Base-by-base conservation (phyloP, 2,797 vertebrate genomes). In the Rhynchotus rufescens region DNA sequence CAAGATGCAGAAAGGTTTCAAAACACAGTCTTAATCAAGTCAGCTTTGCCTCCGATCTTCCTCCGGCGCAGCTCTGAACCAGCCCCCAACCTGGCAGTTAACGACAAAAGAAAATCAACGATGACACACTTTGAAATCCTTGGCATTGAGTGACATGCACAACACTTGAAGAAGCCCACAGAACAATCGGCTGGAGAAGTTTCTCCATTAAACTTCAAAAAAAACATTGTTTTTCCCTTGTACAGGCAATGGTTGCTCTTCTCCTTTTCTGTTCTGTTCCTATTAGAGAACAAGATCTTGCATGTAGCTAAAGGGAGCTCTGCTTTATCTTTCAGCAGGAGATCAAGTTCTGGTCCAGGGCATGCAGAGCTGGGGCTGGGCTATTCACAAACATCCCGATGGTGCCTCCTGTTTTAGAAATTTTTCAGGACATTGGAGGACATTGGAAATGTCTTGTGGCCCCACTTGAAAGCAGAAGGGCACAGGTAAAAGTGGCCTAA, bases 1-100 rank as follows among this genome's bases (percentile, higher is more conserved):
- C 64, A 38, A 72, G 71, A 80, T 25, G 30, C 79, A 90, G 86
- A 13, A 61, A 80, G 62, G 59, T 66, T 88, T 84, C 67, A 44
- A 65, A 77, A 15, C 42, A 4, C 4, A 2, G 49, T 14, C 25
- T 84, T 84, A 65, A 87, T 88, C 71, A 34, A 72, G 47, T 21
- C 88, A 61, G 54, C 59, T 45, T 67, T 86, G 84, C 64, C 51
- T 26, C 38, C 26, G 0, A 26, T 51, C 4, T 21, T 67, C 26
- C 62, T 16, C 40, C 1, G 0, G 59, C 73, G 42, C 71, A 12
- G 61, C 68, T 44, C 72, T 13, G 60, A 65, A 25, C 49, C 74
- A 40, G 7, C 66, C 69, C 57, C 36, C 19, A 15, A 23, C 23
- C 30, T 32, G 77, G 65, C 79, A 74, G 57, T 59, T 54, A 52